Evolutionary conservation across 2,888 invertebrate genomes (phyloP).

Genomic region (Hedya salicella): DNA sequence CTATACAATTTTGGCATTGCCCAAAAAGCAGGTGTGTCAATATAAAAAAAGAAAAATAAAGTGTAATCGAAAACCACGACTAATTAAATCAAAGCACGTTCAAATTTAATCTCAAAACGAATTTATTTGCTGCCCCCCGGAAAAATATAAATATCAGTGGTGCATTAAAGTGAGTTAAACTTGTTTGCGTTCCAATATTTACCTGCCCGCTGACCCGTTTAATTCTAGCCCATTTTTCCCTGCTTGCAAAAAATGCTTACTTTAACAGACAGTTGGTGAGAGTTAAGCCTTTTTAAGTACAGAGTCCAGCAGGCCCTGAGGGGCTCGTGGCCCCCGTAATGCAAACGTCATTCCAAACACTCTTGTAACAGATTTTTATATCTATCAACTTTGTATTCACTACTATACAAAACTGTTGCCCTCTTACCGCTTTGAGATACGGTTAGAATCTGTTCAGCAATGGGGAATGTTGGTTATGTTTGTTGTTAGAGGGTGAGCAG

Average conservation of each 20-base stretch:
- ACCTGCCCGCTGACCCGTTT: constrained; percentile 81
- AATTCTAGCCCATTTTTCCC: constrained; percentile 54
- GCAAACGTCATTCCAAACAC: constrained; percentile 77
- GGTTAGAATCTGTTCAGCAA: constrained; percentile 46
- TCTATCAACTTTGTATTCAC: constrained; percentile 48
- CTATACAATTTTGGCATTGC: too few relatives aligned
- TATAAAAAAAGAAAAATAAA: not conserved
- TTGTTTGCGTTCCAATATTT: constrained; percentile 82
- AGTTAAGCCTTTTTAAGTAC: constrained; percentile 1
- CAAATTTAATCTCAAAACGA: constrained; percentile 36
- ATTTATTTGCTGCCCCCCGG: constrained; percentile 52
- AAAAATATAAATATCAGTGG: constrained; percentile 75
- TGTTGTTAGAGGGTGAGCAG: constrained; percentile 64
- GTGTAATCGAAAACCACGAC: constrained; percentile 11
- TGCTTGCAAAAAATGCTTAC: constrained; percentile 11
- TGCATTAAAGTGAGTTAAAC: constrained; percentile 79
- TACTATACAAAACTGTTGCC: constrained; percentile 2
- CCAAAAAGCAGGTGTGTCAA: not conserved
- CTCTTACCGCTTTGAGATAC: constrained; percentile 46
- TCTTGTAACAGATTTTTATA: constrained; percentile 76
- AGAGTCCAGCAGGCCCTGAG: constrained; percentile 40
- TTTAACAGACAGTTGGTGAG: not conserved
- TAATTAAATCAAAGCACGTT: constrained; percentile 40
- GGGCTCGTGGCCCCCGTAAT: constrained; percentile 69
- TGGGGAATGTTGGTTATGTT: constrained; percentile 39